Percentiles rank a stretch among this genome's conserved stretches.
phyloP scores from a whole-genome alignment of 2,797 vertebrate genomes.

The Acipenser ruthenus region DNA sequence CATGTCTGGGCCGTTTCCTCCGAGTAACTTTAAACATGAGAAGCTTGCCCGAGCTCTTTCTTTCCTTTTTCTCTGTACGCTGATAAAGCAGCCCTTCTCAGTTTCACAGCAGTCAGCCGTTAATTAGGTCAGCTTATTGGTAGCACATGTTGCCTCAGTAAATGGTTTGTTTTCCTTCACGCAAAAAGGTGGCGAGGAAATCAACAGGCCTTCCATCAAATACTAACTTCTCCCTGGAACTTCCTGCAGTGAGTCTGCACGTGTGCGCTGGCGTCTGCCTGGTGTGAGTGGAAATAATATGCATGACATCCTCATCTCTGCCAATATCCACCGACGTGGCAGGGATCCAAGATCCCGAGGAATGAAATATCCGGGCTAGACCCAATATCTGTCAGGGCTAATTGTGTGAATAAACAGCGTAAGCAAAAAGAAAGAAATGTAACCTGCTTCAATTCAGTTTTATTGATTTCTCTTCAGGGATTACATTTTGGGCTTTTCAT shows the following conservation, averaged over 20 bases:
- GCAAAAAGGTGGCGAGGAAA: slow-evolving; percentile 71
- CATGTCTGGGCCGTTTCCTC: slow-evolving; percentile 50
- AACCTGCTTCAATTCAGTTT: no score
- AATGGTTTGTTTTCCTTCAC: slow-evolving; percentile 58
- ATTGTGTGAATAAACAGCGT: slow-evolving; percentile 24
- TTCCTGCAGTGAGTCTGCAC: slow-evolving; percentile 60
- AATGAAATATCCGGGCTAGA: slow-evolving; percentile 20
- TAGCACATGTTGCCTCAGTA: slow-evolving; percentile 60
- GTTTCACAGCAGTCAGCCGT: slow-evolving; percentile 49
- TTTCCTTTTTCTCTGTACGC: slow-evolving; percentile 9
- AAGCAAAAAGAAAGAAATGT: no score
- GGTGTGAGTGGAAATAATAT: slow-evolving; percentile 40
- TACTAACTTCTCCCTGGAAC: slow-evolving; percentile 52
- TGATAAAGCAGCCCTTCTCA: slow-evolving; percentile 22
- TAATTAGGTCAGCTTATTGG: slow-evolving; percentile 72
- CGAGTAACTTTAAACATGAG: slow-evolving; percentile 54
- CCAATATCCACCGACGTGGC: slow-evolving; percentile 25
- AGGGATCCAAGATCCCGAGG: slow-evolving; percentile 20
- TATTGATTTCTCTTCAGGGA: no score
- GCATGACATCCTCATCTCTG: slow-evolving; percentile 14
- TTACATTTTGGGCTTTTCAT: no score
- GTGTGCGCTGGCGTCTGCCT: slow-evolving; percentile 60
- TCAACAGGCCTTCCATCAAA: slow-evolving; percentile 58
- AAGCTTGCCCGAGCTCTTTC: slow-evolving; percentile 38
- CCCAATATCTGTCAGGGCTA: slow-evolving; percentile 11